These are phyloP conservation scores for Cyphomyrus discorhynchus DNA, from an alignment of 2,113 vertebrate genomes.

Conservation along the genomic window DNA sequence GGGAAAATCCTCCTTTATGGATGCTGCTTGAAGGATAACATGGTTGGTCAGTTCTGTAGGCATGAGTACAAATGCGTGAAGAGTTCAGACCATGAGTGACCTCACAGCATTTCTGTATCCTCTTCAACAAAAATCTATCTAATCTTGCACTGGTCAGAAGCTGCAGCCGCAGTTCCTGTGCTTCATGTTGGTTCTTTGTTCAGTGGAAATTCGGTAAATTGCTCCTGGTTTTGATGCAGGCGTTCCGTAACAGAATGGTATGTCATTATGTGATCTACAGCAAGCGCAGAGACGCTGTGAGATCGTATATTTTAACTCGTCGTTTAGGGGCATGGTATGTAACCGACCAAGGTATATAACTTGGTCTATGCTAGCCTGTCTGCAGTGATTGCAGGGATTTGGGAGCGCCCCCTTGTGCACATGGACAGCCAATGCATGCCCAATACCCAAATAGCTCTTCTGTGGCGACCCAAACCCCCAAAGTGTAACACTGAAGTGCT, in stretches of 20 bases:
- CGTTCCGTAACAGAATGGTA: not conserved
- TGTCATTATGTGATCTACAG: not conserved
- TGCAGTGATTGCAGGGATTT: not conserved
- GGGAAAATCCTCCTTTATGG: not conserved
- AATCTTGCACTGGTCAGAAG: slow-evolving; percentile 36
- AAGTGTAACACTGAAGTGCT: not conserved
- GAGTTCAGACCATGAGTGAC: slow-evolving; percentile 36
- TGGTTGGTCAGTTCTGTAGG: not conserved
- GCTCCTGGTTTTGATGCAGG: slow-evolving; percentile 38
- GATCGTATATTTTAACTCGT: not conserved
- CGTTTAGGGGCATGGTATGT: not conserved
- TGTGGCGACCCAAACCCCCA: not conserved
- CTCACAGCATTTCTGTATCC: slow-evolving; percentile 41
- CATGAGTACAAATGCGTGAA: slow-evolving; percentile 40
- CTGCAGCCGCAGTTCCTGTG: slow-evolving; percentile 29
- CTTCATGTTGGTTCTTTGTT: slow-evolving; percentile 41
- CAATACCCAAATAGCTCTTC: not conserved
- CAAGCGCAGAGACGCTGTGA: not conserved
- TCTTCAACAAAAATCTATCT: slow-evolving; percentile 37
- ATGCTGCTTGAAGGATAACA: not conserved
- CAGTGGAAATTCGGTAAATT: slow-evolving; percentile 33
- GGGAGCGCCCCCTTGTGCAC: not conserved
- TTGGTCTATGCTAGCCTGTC: not conserved
- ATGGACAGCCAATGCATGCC: not conserved
- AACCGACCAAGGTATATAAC: not conserved